phyloP scores from a whole-genome alignment of 2,888 invertebrate genomes.

The Liposcelis brunnea region DNA sequence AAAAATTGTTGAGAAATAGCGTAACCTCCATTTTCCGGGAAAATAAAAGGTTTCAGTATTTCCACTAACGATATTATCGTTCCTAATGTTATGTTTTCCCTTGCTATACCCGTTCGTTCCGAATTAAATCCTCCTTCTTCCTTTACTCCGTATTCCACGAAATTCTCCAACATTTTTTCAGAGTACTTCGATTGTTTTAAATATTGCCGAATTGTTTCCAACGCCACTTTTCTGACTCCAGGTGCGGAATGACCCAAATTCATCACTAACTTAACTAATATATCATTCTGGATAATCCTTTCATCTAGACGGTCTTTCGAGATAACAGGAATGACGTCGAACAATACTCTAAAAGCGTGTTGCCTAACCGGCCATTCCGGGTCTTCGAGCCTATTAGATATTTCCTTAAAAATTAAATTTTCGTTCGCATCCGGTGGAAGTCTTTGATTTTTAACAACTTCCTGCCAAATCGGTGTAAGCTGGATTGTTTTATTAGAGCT shows the following conservation, averaged over 20 bases:
- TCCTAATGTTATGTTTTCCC: constrained; percentile 27
- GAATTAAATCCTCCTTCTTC: constrained; percentile 40
- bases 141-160: constrained; percentile 47
- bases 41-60: constrained; percentile 14
- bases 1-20: neutral
- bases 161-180: constrained; percentile 44
- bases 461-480: constrained; percentile 66
- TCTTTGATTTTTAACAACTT: constrained; percentile 52
- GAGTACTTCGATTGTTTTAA: constrained; percentile 47
- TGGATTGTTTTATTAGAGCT: constrained; percentile 27
- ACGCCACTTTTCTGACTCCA: constrained; percentile 60
- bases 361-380: constrained; percentile 74
- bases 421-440: constrained; percentile 52
- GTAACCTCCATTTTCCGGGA: constrained; percentile 5
- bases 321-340: constrained; percentile 59
- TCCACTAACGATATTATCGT: constrained; percentile 18
- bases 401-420: constrained; percentile 46
- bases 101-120: constrained; percentile 24
- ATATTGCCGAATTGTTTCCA: constrained; percentile 58
- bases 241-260: constrained; percentile 67
- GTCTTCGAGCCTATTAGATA: constrained; percentile 52
- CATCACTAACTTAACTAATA: constrained; percentile 50
- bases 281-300: constrained; percentile 37
- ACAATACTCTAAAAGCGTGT: constrained; percentile 60
- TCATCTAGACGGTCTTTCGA: constrained; percentile 36